Evolutionary conservation across 1,140 invertebrate species (phyloP).

Genomic region (Cryptotermes secundus): DNA sequence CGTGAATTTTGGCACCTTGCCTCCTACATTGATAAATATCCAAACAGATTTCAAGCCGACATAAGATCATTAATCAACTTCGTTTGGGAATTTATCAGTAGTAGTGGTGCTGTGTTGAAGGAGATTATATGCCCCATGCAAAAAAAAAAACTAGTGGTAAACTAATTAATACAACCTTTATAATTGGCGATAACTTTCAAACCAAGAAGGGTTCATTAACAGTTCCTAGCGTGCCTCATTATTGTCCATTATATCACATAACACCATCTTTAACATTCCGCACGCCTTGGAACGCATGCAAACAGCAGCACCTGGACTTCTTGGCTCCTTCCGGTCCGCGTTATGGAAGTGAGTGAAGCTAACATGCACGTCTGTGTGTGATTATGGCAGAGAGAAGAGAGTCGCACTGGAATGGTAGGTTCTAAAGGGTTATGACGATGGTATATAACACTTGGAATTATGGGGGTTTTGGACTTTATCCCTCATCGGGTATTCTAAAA

Average conservation of each 20-base stretch:
- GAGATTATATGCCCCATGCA: neutral
- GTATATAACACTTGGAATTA: too few species aligned
- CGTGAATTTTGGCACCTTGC: constrained; percentile 2
- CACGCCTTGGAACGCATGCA: neutral
- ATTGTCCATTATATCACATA: neutral
- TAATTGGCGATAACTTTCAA: neutral
- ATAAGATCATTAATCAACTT: neutral
- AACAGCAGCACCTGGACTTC: neutral
- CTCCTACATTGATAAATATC: neutral
- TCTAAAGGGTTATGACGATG: too few species aligned
- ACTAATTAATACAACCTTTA: neutral
- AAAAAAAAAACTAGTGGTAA: neutral
- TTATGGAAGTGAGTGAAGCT: too few species aligned
- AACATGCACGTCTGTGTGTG: too few species aligned
- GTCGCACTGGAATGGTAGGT: too few species aligned
- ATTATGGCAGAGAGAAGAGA: too few species aligned
- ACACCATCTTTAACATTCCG: neutral
- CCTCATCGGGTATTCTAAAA: too few species aligned
- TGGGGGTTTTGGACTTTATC: too few species aligned
- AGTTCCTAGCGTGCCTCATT: neutral
- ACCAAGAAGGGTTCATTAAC: neutral
- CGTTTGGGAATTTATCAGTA: neutral
- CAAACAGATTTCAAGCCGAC: neutral
- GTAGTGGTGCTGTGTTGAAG: neutral
- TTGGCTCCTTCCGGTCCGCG: neutral